Base-by-base conservation (phyloP, 1,140 invertebrate genomes). In the Laodelphax striatellus region DNA sequence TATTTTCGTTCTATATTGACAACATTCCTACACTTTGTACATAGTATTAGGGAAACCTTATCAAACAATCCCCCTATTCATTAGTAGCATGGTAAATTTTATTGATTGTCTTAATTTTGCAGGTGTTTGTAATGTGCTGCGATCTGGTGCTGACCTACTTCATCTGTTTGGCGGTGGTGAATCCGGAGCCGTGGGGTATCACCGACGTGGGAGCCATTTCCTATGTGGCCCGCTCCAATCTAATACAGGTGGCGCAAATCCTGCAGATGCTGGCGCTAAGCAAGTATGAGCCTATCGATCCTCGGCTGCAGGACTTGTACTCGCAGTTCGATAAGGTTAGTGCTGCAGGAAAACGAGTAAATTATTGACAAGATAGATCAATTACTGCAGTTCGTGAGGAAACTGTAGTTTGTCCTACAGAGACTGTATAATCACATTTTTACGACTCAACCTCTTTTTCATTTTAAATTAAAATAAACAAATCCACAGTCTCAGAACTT, bases 101-200 rank as follows among this genome's bases (percentile, higher is more conserved):
- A 44, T n/a, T 9, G 6, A 28, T 28, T 28, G 24, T 60, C 34
- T 38, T 62, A 78, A 74, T 65, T 69, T 86, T 63, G 71, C 76
- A 84, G 76, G 77, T 83, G 62, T 76, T 87, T 67, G 82, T 84
- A 9, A 85, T 98, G 66, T 93, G 91, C 70, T 91, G 90, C 0
- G 94, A 98, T 71, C 76, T 98, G 17, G 86, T 98, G 11, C 92
- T 98, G 71, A 90, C 88, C 2, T 83, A 92, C 66, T 97, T 97
- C 66, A 92, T 98, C 61, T 98, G 95, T 70, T 93, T 94, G 9
- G 95, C 94, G 0, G 92, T 98, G 50, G 89, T 95, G 24, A 93
- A 97, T 76, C 95, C 96, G 0, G 95, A 98, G 74, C 87, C 92
- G 0, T 88, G 94, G 73, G 94, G 94, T n/a, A 91, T 98, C 52